These are phyloP conservation scores for Galerucella nymphaeae DNA, from an alignment of 2,888 invertebrate genomes.

Conservation along the genomic window DNA sequence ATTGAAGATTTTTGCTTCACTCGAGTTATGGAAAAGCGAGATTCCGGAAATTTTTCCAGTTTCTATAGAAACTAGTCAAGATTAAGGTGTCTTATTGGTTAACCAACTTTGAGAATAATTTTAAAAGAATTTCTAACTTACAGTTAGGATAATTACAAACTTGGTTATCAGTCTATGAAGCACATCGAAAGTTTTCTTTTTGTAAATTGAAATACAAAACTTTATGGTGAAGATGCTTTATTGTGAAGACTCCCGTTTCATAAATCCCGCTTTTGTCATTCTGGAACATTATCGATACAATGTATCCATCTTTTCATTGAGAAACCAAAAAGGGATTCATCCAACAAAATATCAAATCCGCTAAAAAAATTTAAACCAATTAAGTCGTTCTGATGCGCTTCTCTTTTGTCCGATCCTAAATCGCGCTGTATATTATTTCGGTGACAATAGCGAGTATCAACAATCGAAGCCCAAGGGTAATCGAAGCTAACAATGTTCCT, in stretches of 20 bases:
- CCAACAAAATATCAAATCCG: not conserved
- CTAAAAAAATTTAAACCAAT: constrained; percentile 22
- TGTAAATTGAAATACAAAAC: not conserved
- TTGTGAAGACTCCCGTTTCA: not conserved
- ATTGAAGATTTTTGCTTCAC: not conserved
- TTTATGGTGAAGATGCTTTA: not conserved
- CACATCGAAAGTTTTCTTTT: not conserved
- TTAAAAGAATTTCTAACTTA: no score
- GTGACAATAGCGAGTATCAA: constrained; percentile 58
- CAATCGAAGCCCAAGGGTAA: constrained; percentile 63
- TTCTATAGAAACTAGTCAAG: no score
- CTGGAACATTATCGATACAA: not conserved
- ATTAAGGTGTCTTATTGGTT: no score
- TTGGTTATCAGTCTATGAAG: no score
- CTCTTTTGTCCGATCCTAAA: constrained; percentile 17
- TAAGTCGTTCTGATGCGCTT: constrained; percentile 18
- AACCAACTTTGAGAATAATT: no score
- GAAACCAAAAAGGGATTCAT: not conserved
- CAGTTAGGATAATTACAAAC: no score
- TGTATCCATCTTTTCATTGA: not conserved
- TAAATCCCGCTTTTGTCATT: not conserved
- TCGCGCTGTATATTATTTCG: constrained; percentile 44
- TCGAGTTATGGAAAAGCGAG: no score
- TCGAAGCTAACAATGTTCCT: constrained; percentile 58
- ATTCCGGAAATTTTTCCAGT: no score